These are phyloP conservation scores for Nebria brevicollis DNA, from an alignment of 2,888 invertebrate species.

Conservation along the genomic window DNA sequence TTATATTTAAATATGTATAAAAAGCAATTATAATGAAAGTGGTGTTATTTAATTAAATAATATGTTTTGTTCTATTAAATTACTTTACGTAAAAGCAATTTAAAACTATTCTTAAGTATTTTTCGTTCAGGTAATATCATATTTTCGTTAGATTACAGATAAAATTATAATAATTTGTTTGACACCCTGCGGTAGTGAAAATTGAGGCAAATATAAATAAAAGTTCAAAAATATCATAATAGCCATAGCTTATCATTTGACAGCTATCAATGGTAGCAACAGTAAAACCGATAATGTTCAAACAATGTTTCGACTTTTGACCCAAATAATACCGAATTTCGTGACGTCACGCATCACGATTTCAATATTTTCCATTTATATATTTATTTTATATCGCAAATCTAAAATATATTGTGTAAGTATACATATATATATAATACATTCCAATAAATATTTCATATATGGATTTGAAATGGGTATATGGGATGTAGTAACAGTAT, in stretches of 20 bases:
- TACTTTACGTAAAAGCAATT: too few species aligned
- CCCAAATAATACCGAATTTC: constrained; percentile 40
- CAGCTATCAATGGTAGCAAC: background rate
- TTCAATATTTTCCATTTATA: background rate
- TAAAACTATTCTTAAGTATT: too few species aligned
- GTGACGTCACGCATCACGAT: constrained; percentile 32
- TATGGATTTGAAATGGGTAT: background rate
- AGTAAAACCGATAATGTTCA: background rate
- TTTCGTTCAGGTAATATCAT: too few species aligned
- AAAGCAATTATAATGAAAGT: too few species aligned
- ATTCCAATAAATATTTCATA: background rate
- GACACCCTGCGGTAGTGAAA: background rate
- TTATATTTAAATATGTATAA: too few species aligned
- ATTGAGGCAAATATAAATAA: background rate
- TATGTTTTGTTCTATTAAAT: too few species aligned
- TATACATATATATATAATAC: background rate
- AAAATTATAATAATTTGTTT: background rate
- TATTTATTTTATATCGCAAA: background rate
- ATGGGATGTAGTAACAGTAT: background rate
- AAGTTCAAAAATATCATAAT: background rate
- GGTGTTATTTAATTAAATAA: too few species aligned
- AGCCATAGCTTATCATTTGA: background rate
- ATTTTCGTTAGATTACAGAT: background rate
- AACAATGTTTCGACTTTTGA: constrained; percentile 19
- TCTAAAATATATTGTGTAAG: background rate